Conservation (phyloP, 1,140 invertebrate genomes). For the Drosophila prosaltans region DNA sequence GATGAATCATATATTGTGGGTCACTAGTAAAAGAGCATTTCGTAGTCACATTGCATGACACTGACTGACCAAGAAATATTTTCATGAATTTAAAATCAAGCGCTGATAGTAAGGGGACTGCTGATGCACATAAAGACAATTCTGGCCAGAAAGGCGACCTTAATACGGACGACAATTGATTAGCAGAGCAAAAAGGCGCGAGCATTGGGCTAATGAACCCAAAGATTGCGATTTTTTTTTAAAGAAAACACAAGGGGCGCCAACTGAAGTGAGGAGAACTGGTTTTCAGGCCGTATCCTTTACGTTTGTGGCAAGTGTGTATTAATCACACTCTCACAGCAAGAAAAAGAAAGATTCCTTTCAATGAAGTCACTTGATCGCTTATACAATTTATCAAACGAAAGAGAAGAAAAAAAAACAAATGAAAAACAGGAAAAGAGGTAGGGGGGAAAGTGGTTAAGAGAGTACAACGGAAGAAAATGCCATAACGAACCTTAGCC, state of each 20-base stretch:
- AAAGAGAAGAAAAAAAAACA: constrained; percentile 27
- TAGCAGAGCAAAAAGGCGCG: constrained; percentile 64
- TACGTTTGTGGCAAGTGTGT: constrained; percentile 3
- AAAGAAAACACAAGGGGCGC: not conserved
- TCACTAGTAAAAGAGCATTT: constrained; percentile 11
- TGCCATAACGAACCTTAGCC: constrained; percentile 75
- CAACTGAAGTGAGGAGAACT: not conserved
- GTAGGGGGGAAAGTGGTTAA: constrained; percentile 28
- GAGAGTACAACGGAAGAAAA: not conserved
- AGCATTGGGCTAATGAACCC: constrained; percentile 64
- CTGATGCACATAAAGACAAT: constrained; percentile 1
- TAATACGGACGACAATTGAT: constrained; percentile 76
- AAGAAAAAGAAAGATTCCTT: not conserved
- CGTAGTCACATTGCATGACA: not conserved
- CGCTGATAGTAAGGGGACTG: constrained; percentile 47
- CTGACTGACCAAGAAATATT: not conserved
- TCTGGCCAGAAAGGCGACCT: constrained; percentile 50
- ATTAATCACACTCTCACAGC: constrained; percentile 8
- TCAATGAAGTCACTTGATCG: constrained; percentile 8
- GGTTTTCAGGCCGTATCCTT: not conserved
- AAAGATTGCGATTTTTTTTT: not conserved
- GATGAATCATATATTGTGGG: no score
- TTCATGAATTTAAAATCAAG: constrained; percentile 8
- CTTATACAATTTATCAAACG: constrained; percentile 72
- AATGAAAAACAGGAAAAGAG: not conserved